These are phyloP conservation scores for Acanthococcus lagerstroemiae DNA, from an alignment of 2,888 invertebrate genomes.

Conservation along the genomic window DNA sequence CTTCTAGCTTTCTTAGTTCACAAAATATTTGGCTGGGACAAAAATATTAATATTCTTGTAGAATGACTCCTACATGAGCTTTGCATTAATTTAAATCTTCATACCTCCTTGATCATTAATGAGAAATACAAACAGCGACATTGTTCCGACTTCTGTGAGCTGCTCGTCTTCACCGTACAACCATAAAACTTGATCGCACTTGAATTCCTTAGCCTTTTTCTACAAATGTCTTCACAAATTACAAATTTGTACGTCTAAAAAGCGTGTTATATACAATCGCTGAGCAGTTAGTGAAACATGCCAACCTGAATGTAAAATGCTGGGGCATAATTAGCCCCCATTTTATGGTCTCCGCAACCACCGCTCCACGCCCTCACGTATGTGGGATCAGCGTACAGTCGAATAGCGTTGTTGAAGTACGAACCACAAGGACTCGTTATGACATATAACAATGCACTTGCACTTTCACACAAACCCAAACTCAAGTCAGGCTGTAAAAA, in stretches of 20 bases:
- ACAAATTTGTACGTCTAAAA: no score
- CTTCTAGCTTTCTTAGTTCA: no score
- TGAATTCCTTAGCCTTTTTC: constrained; percentile 60
- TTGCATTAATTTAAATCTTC: constrained; percentile 31
- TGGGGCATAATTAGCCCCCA: constrained; percentile 88
- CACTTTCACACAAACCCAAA: constrained; percentile 78
- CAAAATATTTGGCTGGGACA: background rate
- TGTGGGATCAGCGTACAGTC: constrained; percentile 82
- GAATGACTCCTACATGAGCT: background rate
- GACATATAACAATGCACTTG: constrained; percentile 80
- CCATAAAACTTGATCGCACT: constrained; percentile 93
- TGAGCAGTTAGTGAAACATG: background rate
- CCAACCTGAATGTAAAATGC: constrained; percentile 56
- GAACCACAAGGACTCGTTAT: constrained; percentile 87
- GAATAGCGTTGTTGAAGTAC: constrained; percentile 74
- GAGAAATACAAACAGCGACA: constrained; percentile 90
- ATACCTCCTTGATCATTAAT: constrained; percentile 82
- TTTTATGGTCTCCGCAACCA: constrained; percentile 87
- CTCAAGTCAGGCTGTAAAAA: no score
- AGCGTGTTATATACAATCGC: no score
- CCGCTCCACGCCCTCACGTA: constrained; percentile 84
- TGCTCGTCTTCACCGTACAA: constrained; percentile 85
- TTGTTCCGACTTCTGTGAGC: constrained; percentile 94
- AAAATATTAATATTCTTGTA: background rate
- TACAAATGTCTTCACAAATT: no score